A percentile compares a stretch with the other conserved stretches of the same genome.
phyloP scores from a whole-genome alignment of 2,797 vertebrate species.

The Enteromius viviparus region DNA sequence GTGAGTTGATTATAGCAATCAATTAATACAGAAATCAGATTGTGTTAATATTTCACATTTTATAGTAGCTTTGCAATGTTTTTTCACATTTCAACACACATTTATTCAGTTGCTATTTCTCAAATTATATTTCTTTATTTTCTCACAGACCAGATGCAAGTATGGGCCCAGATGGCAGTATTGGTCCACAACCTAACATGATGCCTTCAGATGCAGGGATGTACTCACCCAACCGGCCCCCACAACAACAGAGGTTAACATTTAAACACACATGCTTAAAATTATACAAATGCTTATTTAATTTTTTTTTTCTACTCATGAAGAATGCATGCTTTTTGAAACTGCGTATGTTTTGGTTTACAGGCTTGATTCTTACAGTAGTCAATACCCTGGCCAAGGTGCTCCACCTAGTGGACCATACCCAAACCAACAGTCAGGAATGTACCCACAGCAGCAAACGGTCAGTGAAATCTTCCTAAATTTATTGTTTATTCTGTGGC shows the following conservation, averaged over 20 bases:
- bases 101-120: neutral
- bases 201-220: constrained; percentile 96
- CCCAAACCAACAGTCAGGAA: constrained; percentile 93
- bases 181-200: constrained; percentile 91
- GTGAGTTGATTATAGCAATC: neutral
- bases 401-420: constrained; percentile 93
- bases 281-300: neutral
- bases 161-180: constrained; percentile 87
- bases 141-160: constrained; percentile 86
- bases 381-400: constrained; percentile 95
- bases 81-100: neutral
- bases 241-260: constrained; percentile 85
- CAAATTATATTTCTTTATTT: neutral
- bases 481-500: neutral
- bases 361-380: constrained; percentile 96
- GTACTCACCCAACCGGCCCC: constrained; percentile 96
- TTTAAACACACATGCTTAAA: neutral
- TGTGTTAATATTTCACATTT: neutral
- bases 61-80: neutral
- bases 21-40: neutral
- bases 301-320: neutral
- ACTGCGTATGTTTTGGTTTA: constrained; percentile 43
- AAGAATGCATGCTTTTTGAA: neutral
- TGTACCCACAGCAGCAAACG: constrained; percentile 94
- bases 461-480: constrained; percentile 70